Conservation (phyloP, 2,113 vertebrate species). For the Morone chrysops region DNA sequence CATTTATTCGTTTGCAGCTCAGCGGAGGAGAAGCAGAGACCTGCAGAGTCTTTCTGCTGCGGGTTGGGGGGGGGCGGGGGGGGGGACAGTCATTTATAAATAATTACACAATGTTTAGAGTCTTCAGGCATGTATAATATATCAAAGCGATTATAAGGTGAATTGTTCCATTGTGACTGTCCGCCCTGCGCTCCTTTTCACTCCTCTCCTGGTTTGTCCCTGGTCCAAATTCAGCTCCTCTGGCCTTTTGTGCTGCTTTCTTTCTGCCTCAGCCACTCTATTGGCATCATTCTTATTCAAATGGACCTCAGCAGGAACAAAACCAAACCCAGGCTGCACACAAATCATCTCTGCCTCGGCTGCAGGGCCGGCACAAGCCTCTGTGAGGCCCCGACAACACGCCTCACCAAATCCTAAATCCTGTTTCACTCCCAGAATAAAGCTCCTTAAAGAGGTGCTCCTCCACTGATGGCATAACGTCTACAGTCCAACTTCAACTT, state of each 20-base stretch:
- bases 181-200: slow-evolving; percentile 92
- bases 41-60: slow-evolving; percentile 97
- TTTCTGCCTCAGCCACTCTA: slow-evolving; percentile 97
- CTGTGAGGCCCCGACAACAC: slow-evolving; percentile 28
- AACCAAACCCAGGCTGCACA: slow-evolving; percentile 87
- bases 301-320: slow-evolving; percentile 95
- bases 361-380: slow-evolving; percentile 67
- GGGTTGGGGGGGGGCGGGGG: no score
- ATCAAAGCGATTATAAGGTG: slow-evolving; percentile 99
- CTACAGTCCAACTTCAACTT: no score
- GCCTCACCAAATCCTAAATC: slow-evolving; percentile 26
- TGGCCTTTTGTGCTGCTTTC: slow-evolving; percentile 97
- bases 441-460: no score
- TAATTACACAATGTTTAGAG: slow-evolving; percentile 99
- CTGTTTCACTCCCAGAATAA: neutral
- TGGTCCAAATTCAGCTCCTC: slow-evolving; percentile 95
- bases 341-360: slow-evolving; percentile 66
- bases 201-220: slow-evolving; percentile 94
- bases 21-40: slow-evolving; percentile 91
- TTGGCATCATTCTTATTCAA: slow-evolving; percentile 98
- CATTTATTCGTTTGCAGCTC: slow-evolving; percentile 88
- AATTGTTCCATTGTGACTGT: slow-evolving; percentile 97
- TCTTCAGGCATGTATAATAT: slow-evolving; percentile 99
- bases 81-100: slow-evolving; percentile 99
- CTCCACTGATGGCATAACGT: no score